Percentiles rank a stretch among this genome's conserved stretches.
Evolutionary conservation across 2,797 vertebrate species (phyloP).

Genomic region (Hephaestus fuliginosus): DNA sequence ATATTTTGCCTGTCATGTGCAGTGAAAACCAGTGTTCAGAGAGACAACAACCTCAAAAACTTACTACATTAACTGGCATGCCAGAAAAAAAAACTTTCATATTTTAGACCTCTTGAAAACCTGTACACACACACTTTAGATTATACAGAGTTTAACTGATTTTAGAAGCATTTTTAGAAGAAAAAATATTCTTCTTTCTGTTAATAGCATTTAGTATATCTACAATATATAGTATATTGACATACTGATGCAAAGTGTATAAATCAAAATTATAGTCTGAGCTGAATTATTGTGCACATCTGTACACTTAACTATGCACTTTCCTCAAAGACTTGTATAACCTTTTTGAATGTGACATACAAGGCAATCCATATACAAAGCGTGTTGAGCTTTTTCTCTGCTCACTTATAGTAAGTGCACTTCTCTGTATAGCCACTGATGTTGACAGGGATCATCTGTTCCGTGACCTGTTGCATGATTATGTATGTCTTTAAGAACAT

Average conservation of each 20-base stretch:
- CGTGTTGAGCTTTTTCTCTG: not conserved
- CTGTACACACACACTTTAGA: not conserved
- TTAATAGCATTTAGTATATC: not conserved
- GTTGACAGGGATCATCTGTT: constrained; percentile 2
- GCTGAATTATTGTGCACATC: not conserved
- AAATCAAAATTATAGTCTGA: not conserved
- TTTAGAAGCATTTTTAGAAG: not conserved
- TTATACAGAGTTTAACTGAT: not conserved
- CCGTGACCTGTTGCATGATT: not conserved
- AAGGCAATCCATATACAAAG: not conserved
- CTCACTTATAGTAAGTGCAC: not conserved
- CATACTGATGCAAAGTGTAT: not conserved
- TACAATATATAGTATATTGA: not conserved
- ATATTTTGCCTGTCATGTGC: constrained; percentile 19
- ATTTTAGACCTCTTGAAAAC: not conserved
- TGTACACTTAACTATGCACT: not conserved
- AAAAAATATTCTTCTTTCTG: not conserved
- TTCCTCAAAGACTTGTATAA: not conserved
- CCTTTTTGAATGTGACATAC: not conserved
- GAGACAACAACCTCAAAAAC: constrained; percentile 19
- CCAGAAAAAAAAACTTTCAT: not conserved
- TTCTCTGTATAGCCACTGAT: not conserved
- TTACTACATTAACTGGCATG: not conserved
- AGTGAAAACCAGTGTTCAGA: constrained; percentile 25
- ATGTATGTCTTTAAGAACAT: not conserved